A percentile compares a stretch with the other conserved stretches of the same genome.
These are phyloP conservation scores for Yponomeuta malinellus DNA, from an alignment of 2,888 invertebrate genomes.

Conservation along the genomic window DNA sequence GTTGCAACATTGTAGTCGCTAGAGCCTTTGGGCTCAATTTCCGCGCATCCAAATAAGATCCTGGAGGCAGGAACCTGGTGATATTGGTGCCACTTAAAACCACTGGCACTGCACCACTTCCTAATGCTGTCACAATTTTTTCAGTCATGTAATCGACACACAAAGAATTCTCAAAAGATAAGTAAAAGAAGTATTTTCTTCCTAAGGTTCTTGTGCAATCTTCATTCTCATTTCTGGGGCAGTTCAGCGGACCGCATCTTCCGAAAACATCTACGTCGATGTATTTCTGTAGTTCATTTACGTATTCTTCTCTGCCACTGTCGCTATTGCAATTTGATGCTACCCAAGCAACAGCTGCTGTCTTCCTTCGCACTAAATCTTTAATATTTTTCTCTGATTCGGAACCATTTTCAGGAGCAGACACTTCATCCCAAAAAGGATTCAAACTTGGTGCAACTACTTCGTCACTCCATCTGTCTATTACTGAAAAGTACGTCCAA, in stretches of 20 bases:
- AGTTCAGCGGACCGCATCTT: neutral
- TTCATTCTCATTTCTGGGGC: neutral
- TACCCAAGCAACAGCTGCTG: conserved; percentile 1
- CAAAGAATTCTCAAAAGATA: conserved; percentile 10
- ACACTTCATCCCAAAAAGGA: neutral
- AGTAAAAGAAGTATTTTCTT: conserved; percentile 11
- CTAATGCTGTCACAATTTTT: conserved; percentile 8
- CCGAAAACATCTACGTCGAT: conserved; percentile 2
- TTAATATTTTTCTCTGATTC: neutral
- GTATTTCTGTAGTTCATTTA: neutral
- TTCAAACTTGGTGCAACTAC: neutral
- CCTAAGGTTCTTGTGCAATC: neutral
- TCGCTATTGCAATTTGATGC: conserved; percentile 9
- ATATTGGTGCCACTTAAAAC: conserved; percentile 8
- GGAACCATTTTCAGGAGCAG: neutral
- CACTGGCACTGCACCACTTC: conserved; percentile 7
- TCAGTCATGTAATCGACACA: conserved; percentile 13
- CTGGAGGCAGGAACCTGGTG: conserved; percentile 10
- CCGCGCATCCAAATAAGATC: conserved; percentile 9
- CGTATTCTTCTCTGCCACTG: conserved; percentile 4
- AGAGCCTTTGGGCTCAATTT: neutral
- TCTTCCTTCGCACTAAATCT: neutral
- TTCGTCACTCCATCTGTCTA: conserved; percentile 2
- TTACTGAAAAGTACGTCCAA: conserved; percentile 8
- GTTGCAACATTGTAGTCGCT: neutral